phyloP scores from a whole-genome alignment of 2,113 vertebrate genomes.

The Acrocephalus arundinaceus region DNA sequence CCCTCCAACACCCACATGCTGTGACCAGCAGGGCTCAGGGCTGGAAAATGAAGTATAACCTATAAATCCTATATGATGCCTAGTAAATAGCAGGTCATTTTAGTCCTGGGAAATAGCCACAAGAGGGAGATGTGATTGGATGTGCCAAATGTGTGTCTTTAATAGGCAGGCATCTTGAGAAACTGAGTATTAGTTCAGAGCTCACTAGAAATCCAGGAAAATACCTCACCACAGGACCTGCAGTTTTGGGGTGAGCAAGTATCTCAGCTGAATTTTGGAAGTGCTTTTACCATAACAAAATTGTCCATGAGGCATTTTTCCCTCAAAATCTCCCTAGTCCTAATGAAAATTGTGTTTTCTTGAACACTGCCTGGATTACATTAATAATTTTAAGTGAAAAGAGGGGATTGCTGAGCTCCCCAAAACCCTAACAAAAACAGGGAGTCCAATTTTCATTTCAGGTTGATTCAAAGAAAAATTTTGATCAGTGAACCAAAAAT shows the following conservation, averaged over 20 bases:
- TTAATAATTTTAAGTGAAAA: background rate
- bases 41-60: background rate
- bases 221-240: background rate
- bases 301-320: background rate
- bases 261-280: background rate
- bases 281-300: background rate
- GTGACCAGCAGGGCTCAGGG: background rate
- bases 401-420: accelerated
- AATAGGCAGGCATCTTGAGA: background rate
- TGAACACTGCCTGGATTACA: background rate
- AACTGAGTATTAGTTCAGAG: background rate
- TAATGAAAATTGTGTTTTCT: background rate
- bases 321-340: background rate
- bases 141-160: background rate
- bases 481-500: constrained; percentile 23
- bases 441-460: background rate
- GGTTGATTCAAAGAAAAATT: background rate
- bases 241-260: background rate
- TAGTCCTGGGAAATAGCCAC: constrained; percentile 41
- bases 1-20: accelerated
- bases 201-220: background rate
- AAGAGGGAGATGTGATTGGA: constrained; percentile 62
- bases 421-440: background rate
- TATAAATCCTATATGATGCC: background rate
- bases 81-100: background rate